Conservation (phyloP, 2,113 vertebrate species). For the Eidolon helvum region DNA sequence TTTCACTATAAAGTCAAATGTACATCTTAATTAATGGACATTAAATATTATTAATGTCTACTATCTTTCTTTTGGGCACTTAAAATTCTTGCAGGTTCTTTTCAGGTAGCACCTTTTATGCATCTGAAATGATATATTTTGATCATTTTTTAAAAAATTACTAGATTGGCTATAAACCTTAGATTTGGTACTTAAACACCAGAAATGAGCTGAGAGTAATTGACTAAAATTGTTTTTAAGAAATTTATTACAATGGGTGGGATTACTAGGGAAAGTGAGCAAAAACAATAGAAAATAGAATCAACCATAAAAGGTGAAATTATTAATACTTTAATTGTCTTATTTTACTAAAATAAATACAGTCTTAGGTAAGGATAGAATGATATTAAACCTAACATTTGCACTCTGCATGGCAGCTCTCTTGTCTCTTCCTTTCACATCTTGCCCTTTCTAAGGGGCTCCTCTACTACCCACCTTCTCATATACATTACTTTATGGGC, state of each 20-base stretch:
- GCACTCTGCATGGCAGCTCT: rapidly evolving
- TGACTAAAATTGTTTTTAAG: not conserved
- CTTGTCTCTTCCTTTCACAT: not conserved
- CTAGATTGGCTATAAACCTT: not conserved
- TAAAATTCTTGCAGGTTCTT: not conserved
- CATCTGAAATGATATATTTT: not conserved
- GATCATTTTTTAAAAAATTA: not conserved
- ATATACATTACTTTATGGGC: not conserved
- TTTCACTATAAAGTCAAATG: not conserved
- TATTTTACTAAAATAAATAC: not conserved
- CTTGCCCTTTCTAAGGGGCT: not conserved
- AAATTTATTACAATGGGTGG: not conserved
- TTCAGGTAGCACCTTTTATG: not conserved
- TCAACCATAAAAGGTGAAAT: not conserved
- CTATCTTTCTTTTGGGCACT: not conserved
- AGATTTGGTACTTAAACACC: not conserved
- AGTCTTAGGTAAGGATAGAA: not conserved
- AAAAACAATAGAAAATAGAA: not conserved
- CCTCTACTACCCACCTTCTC: not conserved
- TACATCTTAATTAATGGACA: slow-evolving; percentile 18
- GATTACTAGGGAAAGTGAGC: not conserved
- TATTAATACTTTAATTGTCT: not conserved
- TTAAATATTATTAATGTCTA: slow-evolving; percentile 14
- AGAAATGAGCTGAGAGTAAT: not conserved
- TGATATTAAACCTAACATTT: not conserved